Conservation (phyloP, 1,140 invertebrate species). For the Listronotus bonariensis region DNA sequence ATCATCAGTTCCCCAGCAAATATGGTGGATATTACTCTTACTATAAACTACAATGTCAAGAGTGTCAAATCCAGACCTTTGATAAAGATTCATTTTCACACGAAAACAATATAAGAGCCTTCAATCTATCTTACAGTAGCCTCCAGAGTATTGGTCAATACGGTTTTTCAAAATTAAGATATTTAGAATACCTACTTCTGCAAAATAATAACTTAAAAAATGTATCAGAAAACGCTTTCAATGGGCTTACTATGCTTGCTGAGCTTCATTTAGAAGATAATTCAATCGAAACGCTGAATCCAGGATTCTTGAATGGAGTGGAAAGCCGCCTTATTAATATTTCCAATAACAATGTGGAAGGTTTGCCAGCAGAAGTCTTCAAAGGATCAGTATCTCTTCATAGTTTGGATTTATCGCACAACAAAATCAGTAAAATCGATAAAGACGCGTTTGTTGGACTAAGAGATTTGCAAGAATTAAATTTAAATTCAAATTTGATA, state of each 20-base stretch:
- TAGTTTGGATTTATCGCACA: no score
- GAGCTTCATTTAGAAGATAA: slow-evolving; percentile 49
- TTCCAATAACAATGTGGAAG: no score
- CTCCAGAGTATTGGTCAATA: slow-evolving; percentile 35
- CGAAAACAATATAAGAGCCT: no score
- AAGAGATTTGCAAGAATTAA: slow-evolving; percentile 45
- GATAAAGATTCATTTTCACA: slow-evolving; percentile 37
- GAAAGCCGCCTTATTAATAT: slow-evolving; percentile 41
- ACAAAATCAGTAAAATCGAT: no score
- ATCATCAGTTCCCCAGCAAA: no score
- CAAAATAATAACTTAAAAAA: slow-evolving; percentile 45
- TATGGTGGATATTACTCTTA: slow-evolving; percentile 47
- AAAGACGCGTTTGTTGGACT: slow-evolving; percentile 46
- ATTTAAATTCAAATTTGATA: slow-evolving; percentile 46
- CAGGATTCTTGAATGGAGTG: slow-evolving; percentile 43
- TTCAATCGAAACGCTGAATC: slow-evolving; percentile 35
- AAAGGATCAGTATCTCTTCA: slow-evolving; percentile 38
- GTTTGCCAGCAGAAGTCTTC: slow-evolving; percentile 44
- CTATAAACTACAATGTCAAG: slow-evolving; percentile 42
- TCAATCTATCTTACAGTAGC: slow-evolving; percentile 43
- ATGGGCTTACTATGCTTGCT: slow-evolving; percentile 41
- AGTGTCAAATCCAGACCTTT: slow-evolving; percentile 43
- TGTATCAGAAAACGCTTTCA: slow-evolving; percentile 43
- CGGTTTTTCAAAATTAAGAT: slow-evolving; percentile 44
- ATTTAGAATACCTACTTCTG: slow-evolving; percentile 45